Conservation (phyloP, 2,888 invertebrate species). For the Panopea generosa region DNA sequence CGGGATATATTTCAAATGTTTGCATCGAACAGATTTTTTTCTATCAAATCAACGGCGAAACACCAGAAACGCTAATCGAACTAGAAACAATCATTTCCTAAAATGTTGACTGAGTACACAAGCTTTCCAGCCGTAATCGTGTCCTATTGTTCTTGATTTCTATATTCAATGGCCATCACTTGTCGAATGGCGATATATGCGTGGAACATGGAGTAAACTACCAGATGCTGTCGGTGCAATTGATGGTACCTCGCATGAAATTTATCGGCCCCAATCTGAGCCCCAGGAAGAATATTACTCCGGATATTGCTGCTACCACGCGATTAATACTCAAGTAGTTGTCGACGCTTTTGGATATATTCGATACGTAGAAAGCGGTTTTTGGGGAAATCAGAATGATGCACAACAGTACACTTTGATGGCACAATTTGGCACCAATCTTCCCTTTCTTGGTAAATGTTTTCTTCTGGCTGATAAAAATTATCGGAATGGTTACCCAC, state of each 20-base stretch:
- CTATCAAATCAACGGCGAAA: constrained; percentile 9
- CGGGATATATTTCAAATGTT: neutral
- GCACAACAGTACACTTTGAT: constrained; percentile 17
- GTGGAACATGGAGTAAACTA: constrained; percentile 8
- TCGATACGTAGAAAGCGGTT: constrained; percentile 24
- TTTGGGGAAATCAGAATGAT: constrained; percentile 25
- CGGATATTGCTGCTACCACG: constrained; percentile 21
- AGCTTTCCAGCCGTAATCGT: too few species aligned
- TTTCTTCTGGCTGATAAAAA: constrained; percentile 25
- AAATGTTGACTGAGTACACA: too few species aligned
- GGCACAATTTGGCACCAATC: constrained; percentile 2
- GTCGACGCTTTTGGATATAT: constrained; percentile 12
- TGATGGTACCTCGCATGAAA: constrained; percentile 23
- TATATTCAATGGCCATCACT: neutral
- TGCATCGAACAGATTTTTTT: constrained; percentile 1
- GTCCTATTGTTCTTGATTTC: too few species aligned
- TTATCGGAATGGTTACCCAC: constrained; percentile 18
- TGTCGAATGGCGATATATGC: neutral
- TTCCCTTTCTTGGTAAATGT: constrained; percentile 14
- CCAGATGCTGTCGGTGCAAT: constrained; percentile 22
- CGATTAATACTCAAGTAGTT: constrained; percentile 20
- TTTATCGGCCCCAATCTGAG: neutral
- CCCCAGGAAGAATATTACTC: constrained; percentile 13
- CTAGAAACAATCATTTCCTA: neutral
- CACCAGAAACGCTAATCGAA: neutral